Conservation (phyloP, 2,888 invertebrate genomes). For the Cryptops parisi region DNA sequence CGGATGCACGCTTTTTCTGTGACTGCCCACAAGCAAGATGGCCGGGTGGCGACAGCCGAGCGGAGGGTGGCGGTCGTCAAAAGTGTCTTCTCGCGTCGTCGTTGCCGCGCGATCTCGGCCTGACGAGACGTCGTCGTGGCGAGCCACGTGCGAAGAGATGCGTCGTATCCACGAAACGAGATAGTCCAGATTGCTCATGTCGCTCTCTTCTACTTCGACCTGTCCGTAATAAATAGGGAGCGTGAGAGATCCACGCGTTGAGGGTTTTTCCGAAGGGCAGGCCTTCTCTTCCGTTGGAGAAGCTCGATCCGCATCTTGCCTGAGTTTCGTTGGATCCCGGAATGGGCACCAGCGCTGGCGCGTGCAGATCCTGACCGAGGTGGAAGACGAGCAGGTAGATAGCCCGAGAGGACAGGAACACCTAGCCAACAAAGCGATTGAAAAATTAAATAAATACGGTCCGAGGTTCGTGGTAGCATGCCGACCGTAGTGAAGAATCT, state of each 20-base stretch:
- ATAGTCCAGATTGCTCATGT: slow-evolving; percentile 12
- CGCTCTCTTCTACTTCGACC: slow-evolving; percentile 8
- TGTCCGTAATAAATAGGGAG: background rate
- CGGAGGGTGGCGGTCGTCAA: too few relatives aligned
- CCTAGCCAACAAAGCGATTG: background rate
- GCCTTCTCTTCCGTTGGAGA: too few relatives aligned
- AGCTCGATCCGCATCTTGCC: background rate
- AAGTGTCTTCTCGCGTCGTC: slow-evolving; percentile 2
- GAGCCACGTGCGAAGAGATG: slow-evolving; percentile 14
- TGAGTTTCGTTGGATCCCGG: background rate
- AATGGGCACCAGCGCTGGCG: slow-evolving; percentile 1
- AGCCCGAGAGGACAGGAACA: slow-evolving; percentile 4
- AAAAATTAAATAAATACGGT: too few relatives aligned
- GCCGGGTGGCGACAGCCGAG: slow-evolving; percentile 8
- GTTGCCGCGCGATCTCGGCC: slow-evolving; percentile 3
- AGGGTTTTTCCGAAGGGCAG: too few relatives aligned
- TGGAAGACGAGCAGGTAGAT: slow-evolving; percentile 7
- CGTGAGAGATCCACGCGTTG: too few relatives aligned
- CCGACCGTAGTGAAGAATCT: too few relatives aligned
- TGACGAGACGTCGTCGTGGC: too few relatives aligned
- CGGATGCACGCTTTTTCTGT: slow-evolving; percentile 1
- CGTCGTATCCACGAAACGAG: slow-evolving; percentile 15
- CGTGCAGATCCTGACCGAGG: slow-evolving; percentile 8
- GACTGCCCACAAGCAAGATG: slow-evolving; percentile 11
- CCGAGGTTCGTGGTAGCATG: too few relatives aligned